Conservation (phyloP, 2,113 vertebrate species). For the Crotophaga sulcirostris region DNA sequence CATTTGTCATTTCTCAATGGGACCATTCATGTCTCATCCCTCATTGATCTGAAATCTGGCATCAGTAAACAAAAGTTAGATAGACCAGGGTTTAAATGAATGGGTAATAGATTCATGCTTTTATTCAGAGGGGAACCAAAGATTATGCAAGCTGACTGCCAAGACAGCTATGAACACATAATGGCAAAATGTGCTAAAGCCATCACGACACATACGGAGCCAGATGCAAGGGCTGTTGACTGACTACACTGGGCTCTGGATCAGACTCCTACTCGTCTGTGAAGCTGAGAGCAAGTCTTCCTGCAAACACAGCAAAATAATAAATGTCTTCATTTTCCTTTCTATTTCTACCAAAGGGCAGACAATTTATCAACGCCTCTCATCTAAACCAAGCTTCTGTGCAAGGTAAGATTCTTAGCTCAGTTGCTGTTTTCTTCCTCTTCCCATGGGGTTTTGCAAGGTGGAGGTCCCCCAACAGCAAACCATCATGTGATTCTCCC, state of each 20-base stretch:
- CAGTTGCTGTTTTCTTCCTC: not conserved
- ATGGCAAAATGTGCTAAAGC: not conserved
- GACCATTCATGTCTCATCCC: not conserved
- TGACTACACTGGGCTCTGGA: not conserved
- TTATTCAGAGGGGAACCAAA: not conserved
- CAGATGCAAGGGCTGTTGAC: not conserved
- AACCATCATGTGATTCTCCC: not conserved
- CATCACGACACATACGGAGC: rapidly evolving
- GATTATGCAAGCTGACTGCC: not conserved
- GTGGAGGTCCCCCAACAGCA: not conserved
- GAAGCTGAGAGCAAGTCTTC: not conserved
- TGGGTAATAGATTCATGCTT: not conserved
- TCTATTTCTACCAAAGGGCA: conserved; percentile 36
- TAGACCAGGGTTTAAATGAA: not conserved
- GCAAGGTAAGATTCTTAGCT: conserved; percentile 32
- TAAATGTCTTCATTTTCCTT: not conserved
- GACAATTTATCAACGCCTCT: conserved; percentile 11
- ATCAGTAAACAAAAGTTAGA: not conserved
- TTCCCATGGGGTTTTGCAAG: not conserved
- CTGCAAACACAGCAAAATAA: not conserved
- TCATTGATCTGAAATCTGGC: not conserved
- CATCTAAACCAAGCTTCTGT: conserved; percentile 22
- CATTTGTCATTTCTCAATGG: not conserved
- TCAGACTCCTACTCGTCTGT: not conserved
- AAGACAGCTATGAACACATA: not conserved